phyloP scores from a whole-genome alignment of 1,140 invertebrate species.

The Yoshiicerus persimilis region DNA sequence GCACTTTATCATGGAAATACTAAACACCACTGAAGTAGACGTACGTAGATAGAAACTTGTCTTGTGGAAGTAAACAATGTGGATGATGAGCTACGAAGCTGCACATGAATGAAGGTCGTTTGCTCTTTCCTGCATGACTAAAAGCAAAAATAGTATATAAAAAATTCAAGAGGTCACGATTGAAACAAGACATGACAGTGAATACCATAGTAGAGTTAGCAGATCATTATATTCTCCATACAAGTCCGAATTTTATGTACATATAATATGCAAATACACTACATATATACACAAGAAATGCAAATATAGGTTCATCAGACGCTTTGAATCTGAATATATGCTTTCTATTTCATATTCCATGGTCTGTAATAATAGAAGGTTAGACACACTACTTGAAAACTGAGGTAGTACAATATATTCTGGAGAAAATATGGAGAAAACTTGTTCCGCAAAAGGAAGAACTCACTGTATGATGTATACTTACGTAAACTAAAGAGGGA shows the following conservation, averaged over 20 bases:
- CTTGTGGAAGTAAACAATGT: neutral
- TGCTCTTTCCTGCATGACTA: neutral
- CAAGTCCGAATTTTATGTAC: neutral
- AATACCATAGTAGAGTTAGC: neutral
- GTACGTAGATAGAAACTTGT: neutral
- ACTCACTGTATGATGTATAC: neutral
- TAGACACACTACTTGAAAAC: too few species aligned
- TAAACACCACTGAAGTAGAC: neutral
- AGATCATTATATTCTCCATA: too few species aligned
- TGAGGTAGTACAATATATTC: too few species aligned
- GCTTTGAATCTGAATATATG: too few species aligned
- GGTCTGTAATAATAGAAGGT: too few species aligned
- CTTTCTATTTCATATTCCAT: too few species aligned
- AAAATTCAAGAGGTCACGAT: neutral
- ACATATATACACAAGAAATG: too few species aligned
- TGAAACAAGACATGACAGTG: neutral
- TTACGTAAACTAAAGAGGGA: too few species aligned
- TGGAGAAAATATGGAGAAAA: too few species aligned
- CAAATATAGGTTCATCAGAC: too few species aligned
- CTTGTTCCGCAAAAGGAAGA: too few species aligned
- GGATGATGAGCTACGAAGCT: neutral
- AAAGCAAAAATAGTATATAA: neutral
- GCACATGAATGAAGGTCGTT: neutral
- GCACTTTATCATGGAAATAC: neutral
- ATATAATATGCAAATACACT: neutral